Evolutionary conservation across 2,797 vertebrate genomes (phyloP), one percentile per base, ranked within the genome.

Genomic region (Mormyrops boulengeri): DNA sequence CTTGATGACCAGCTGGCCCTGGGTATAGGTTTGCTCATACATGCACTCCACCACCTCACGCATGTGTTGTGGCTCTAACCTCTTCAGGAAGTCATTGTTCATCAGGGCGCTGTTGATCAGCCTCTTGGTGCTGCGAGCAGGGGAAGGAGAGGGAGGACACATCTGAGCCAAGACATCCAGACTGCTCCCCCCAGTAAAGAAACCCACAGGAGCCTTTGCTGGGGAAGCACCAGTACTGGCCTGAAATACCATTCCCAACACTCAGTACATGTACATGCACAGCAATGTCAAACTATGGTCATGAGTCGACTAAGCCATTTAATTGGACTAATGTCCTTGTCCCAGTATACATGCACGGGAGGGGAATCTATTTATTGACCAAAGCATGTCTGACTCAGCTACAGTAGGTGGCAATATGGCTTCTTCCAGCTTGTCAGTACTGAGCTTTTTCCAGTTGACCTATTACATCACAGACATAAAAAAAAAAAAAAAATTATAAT

Each of bases 71-170:
- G 94, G 94, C 91, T 97, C 96, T 92, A 97, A 92, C 91, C 94
- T 95, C 91, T 96, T 96, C 91, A 97, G 92, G 88, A 97, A 97
- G 91, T 97, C 96, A 55, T 97, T 97, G 90, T 94, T 95, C 94
- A 95, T 93, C 89, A 97, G 94, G 57, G 96, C 96, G 11, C 95
- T 92, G 3, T 95, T 96, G 91, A 97, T 96, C 88, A 97, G 93
- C 89, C 93, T 96, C 91, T 95, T 96, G 80, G 94, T 94, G 55
- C 96, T 97, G 82, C 14, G 41, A 62, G 22, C 77, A 38, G 14
- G 14, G 85, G 19, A 85, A n/a, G n/a, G 11, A 62, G 2, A 30
- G 87, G 89, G 2, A 57, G 19, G 1, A 84, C 34, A 80, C 53
- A 77, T 4, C 55, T 88, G 34, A 53, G 14, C n/a, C 6, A 14